Evolutionary conservation across 1,140 invertebrate species (phyloP).

Genomic region (Harpegnathos saltator): DNA sequence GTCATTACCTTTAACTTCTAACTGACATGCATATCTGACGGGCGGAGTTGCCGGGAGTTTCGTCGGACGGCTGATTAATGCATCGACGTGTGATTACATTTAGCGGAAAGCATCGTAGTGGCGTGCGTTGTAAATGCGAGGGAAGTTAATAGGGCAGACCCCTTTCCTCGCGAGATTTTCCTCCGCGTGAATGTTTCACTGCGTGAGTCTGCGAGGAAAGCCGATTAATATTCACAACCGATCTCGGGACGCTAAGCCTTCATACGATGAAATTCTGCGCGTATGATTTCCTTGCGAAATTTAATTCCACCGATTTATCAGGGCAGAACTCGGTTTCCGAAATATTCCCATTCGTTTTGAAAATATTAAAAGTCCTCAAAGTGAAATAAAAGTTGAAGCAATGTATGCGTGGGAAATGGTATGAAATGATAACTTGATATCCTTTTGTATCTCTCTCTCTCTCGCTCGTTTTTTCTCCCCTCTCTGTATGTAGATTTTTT

Average conservation of each 20-base stretch:
- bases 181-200: conserved; percentile 53
- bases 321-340: conserved; percentile 38
- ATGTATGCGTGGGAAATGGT: conserved; percentile 11
- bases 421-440: not conserved
- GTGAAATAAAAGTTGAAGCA: not conserved
- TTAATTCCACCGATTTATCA: conserved; percentile 55
- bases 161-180: conserved; percentile 54
- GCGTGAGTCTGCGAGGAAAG: conserved; percentile 33
- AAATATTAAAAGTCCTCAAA: conserved; percentile 31
- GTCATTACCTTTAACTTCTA: conserved; percentile 33
- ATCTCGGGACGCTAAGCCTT: conserved; percentile 54
- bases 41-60: conserved; percentile 48
- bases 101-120: conserved; percentile 55
- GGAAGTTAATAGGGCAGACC: conserved; percentile 53
- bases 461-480: not conserved
- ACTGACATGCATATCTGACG: conserved; percentile 37
- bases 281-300: conserved; percentile 56
- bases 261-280: conserved; percentile 54
- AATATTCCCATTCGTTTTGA: not conserved
- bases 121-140: conserved; percentile 48
- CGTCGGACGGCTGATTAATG: conserved; percentile 51
- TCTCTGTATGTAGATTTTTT: conserved; percentile 3
- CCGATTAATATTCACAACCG: conserved; percentile 61
- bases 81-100: conserved; percentile 62
- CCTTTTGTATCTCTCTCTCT: not conserved